Percentiles rank a stretch among this genome's conserved stretches.
These are phyloP conservation scores for Oscheius sp. DNA, from an alignment of 2,888 invertebrate genomes.

Conservation along the genomic window DNA sequence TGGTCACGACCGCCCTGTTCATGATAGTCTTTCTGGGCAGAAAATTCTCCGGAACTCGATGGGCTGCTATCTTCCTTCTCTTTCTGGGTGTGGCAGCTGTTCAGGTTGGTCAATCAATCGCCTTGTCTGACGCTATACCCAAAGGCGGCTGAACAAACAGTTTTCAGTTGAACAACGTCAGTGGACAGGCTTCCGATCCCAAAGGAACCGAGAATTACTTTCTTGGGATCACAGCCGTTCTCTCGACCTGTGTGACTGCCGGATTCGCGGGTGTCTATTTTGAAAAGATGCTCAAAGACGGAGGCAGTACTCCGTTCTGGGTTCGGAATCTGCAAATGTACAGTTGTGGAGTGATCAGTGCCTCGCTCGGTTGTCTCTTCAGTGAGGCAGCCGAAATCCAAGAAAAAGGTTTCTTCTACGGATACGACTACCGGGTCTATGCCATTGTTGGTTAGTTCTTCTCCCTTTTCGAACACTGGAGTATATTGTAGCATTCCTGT, in stretches of 20 bases:
- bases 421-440: conserved; percentile 69
- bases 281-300: conserved; percentile 74
- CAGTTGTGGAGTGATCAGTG: conserved; percentile 70
- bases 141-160: background rate
- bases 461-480: background rate
- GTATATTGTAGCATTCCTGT: conserved; percentile 57
- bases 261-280: conserved; percentile 74
- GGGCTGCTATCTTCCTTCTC: conserved; percentile 72
- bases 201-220: conserved; percentile 63
- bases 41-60: conserved; percentile 68
- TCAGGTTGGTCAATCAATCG: conserved; percentile 54
- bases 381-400: conserved; percentile 61
- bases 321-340: conserved; percentile 74
- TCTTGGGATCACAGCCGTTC: conserved; percentile 70
- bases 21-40: conserved; percentile 73
- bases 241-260: conserved; percentile 73
- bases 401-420: conserved; percentile 71
- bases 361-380: conserved; percentile 61
- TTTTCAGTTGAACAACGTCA: conserved; percentile 58
- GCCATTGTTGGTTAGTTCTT: conserved; percentile 63
- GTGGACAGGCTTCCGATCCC: conserved; percentile 5
- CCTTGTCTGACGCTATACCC: conserved; percentile 13
- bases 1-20: conserved; percentile 74
- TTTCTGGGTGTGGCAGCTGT: conserved; percentile 73
- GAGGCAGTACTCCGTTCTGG: conserved; percentile 72